These are phyloP conservation scores for Synanceia verrucosa DNA, from an alignment of 2,797 vertebrate genomes.

Conservation along the genomic window DNA sequence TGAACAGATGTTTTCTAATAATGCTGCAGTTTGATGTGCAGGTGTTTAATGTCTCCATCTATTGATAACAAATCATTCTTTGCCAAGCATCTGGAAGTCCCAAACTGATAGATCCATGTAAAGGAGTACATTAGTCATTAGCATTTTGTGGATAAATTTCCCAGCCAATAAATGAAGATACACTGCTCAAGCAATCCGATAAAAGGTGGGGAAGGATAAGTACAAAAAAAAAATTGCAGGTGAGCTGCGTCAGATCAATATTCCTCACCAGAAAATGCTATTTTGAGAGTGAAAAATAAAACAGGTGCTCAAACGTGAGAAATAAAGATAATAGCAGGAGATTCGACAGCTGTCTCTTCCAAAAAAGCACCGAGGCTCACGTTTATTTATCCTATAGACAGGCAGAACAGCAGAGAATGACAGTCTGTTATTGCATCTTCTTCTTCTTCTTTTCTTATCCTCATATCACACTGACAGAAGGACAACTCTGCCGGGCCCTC, in stretches of 20 bases:
- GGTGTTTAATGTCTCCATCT: conserved; percentile 10
- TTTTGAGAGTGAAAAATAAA: not conserved
- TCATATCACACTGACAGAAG: conserved; percentile 1
- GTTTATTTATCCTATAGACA: conserved; percentile 8
- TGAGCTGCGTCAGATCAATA: not conserved
- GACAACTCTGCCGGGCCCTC: not conserved
- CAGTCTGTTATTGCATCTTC: not conserved
- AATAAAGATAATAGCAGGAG: conserved; percentile 1
- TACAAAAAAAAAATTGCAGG: not conserved
- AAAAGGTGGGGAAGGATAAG: not conserved
- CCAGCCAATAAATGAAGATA: not conserved
- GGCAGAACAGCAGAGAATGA: not conserved
- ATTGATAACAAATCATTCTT: not conserved
- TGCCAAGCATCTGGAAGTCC: not conserved
- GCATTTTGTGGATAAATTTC: not conserved
- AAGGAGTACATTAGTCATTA: not conserved
- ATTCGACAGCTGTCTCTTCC: not conserved
- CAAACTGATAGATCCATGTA: not conserved
- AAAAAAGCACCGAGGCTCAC: not conserved
- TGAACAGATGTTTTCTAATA: not conserved
- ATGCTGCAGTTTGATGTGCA: not conserved
- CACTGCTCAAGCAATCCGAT: not conserved
- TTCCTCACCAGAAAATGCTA: not conserved
- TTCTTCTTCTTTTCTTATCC: not conserved
- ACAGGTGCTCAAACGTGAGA: not conserved